Conservation (phyloP, 1,140 invertebrate genomes). For the Oppia nitens region DNA sequence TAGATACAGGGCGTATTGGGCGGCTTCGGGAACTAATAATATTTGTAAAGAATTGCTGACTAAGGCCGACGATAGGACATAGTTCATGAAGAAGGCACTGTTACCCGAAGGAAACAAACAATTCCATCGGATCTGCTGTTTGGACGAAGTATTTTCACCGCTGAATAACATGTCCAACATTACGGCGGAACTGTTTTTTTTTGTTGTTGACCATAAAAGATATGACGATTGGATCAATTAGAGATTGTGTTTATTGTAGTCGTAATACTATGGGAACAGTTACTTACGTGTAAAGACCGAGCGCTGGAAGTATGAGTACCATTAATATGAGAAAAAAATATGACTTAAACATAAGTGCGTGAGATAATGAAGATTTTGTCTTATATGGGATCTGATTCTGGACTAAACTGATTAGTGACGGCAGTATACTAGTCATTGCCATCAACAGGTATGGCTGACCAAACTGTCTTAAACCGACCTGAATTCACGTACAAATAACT, state of each 20-base stretch:
- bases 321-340: conserved; percentile 77
- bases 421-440: conserved; percentile 65
- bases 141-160: background rate
- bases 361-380: conserved; percentile 77
- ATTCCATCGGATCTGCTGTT: conserved; percentile 39
- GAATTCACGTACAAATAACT: background rate
- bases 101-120: conserved; percentile 88
- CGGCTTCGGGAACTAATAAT: conserved; percentile 75
- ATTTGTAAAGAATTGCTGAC: conserved; percentile 76
- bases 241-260: no score
- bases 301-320: conserved; percentile 81
- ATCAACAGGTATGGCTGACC: conserved; percentile 56
- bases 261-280: background rate
- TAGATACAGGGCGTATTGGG: conserved; percentile 45
- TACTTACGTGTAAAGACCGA: conserved; percentile 54
- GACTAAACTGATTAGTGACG: conserved; percentile 71
- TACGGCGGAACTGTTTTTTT: conserved; percentile 28
- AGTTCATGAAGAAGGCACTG: conserved; percentile 93
- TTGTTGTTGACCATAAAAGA: no score
- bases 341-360: conserved; percentile 82
- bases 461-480: conserved; percentile 24
- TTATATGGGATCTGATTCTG: conserved; percentile 77
- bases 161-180: background rate
- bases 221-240: no score
- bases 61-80: conserved; percentile 81